phyloP scores from a whole-genome alignment of 2,113 vertebrate genomes.

The Crocuta crocuta region DNA sequence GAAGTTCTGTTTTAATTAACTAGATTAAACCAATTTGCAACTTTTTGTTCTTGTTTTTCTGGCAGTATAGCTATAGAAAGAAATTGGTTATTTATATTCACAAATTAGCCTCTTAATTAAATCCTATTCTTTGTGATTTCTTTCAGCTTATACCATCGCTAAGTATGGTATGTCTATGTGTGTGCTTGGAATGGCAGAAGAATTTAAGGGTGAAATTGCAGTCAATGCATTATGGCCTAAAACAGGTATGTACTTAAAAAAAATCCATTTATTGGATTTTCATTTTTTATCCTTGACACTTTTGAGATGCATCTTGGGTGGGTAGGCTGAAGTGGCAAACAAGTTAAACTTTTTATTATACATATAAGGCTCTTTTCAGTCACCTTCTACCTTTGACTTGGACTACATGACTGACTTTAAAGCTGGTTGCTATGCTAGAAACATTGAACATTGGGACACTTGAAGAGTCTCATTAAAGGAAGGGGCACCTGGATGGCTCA shows the following conservation, averaged over 20 bases:
- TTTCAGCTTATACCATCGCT: slow-evolving; percentile 97
- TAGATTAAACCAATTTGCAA: background rate
- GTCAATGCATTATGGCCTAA: slow-evolving; percentile 98
- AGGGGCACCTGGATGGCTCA: no score
- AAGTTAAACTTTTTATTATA: background rate
- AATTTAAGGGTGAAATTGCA: slow-evolving; percentile 96
- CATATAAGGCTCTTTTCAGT: background rate
- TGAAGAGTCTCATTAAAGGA: background rate
- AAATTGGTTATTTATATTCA: slow-evolving; percentile 45
- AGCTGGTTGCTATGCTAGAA: background rate
- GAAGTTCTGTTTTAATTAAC: background rate
- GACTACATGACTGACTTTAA: background rate
- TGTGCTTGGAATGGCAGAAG: slow-evolving; percentile 98
- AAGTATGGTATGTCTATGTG: slow-evolving; percentile 99
- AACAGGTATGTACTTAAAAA: slow-evolving; percentile 89
- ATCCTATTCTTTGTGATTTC: slow-evolving; percentile 43
- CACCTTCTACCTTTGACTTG: background rate
- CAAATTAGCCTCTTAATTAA: background rate
- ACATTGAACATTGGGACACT: background rate
- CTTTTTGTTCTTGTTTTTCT: slow-evolving; percentile 33
- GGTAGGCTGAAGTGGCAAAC: background rate
- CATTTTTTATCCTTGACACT: background rate
- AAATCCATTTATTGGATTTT: background rate
- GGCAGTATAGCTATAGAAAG: background rate
- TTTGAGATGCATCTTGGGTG: background rate